Evolutionary conservation across 2,113 vertebrate genomes (phyloP).

Genomic region (Cyprinodon brontotheroides): DNA sequence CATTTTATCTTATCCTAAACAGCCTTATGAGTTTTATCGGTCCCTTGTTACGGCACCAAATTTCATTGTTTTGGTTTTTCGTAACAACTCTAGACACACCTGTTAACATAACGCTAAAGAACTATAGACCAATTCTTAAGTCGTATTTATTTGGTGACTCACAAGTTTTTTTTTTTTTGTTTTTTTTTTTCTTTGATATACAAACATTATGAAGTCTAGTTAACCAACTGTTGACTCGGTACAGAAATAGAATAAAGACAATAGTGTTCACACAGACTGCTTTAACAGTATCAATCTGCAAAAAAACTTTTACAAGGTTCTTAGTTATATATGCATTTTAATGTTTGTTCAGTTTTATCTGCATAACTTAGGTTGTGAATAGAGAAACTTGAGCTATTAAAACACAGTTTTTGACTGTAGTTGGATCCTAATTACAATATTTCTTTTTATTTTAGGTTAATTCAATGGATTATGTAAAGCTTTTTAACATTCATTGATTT

Average conservation of each 20-base stretch:
- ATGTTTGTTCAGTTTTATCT: too few relatives aligned
- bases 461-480: neutral
- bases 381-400: neutral
- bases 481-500: neutral
- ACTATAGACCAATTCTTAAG: neutral
- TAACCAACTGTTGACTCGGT: too few relatives aligned
- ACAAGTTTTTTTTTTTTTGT: neutral
- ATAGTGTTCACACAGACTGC: too few relatives aligned
- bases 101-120: neutral
- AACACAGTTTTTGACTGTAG: too few relatives aligned
- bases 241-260: too few relatives aligned
- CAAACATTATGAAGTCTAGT: too few relatives aligned
- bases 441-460: neutral
- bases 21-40: slow-evolving; percentile 15
- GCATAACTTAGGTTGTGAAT: too few relatives aligned
- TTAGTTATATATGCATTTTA: too few relatives aligned
- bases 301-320: too few relatives aligned
- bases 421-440: neutral
- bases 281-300: too few relatives aligned
- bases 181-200: too few relatives aligned
- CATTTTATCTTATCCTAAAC: slow-evolving; percentile 20
- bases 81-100: neutral
- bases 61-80: neutral
- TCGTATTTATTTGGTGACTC: neutral
- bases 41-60: neutral